A percentile compares a stretch with the other conserved stretches of the same genome.
These are phyloP conservation scores for Porites lobata DNA, from an alignment of 92 coral and sea anemone genomes.

Conservation along the genomic window DNA sequence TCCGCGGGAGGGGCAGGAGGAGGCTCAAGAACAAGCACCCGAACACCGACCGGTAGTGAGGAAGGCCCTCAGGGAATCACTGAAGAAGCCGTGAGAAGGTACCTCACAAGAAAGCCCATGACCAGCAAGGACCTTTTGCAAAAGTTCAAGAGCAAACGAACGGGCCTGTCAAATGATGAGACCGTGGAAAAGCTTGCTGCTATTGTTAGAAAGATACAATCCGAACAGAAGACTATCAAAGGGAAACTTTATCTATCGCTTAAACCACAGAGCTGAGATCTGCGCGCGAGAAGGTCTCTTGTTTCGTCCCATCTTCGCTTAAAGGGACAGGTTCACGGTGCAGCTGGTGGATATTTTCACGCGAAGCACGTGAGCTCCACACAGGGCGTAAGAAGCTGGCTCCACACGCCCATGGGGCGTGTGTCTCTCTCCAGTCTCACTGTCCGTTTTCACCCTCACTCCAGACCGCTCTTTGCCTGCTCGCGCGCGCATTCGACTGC, in stretches of 20 bases:
- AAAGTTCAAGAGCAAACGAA: conserved; percentile 93
- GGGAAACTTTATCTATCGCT: conserved; percentile 93
- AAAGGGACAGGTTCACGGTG: too few relatives aligned
- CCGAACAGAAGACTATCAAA: conserved; percentile 93
- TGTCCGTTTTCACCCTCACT: too few relatives aligned
- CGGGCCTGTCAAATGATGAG: conserved; percentile 95
- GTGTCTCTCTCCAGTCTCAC: too few relatives aligned
- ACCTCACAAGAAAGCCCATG: conserved; percentile 98
- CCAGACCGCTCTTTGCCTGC: too few relatives aligned
- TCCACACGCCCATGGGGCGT: too few relatives aligned
- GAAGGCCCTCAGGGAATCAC: conserved; percentile 92
- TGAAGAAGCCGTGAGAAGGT: conserved; percentile 95
- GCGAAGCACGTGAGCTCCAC: too few relatives aligned
- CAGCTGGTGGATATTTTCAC: too few relatives aligned
- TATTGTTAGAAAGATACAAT: conserved; percentile 85
- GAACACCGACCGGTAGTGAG: conserved; percentile 82
- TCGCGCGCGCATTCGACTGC: too few relatives aligned
- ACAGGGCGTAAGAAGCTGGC: too few relatives aligned
- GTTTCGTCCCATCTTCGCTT: too few relatives aligned
- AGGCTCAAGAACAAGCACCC: conserved; percentile 77
- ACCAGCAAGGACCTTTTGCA: conserved; percentile 97
- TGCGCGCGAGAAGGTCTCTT: too few relatives aligned
- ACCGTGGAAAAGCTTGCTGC: conserved; percentile 94
- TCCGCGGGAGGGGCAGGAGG: conserved; percentile 53
- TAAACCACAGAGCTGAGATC: conserved; percentile 42